Conservation (phyloP, 2,797 vertebrate species). For the Takifugu ocellatus region DNA sequence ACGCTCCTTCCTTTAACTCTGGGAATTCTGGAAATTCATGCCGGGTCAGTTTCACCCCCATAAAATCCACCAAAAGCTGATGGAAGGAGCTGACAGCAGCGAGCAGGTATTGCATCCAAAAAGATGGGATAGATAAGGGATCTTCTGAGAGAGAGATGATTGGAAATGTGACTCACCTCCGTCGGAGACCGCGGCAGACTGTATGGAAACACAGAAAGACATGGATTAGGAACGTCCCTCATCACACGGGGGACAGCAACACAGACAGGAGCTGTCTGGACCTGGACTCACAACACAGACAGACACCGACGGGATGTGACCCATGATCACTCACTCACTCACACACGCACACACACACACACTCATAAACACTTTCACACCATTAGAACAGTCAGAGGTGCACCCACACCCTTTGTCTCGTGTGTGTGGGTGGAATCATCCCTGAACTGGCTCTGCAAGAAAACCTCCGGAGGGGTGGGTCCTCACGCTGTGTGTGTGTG, state of each 20-base stretch:
- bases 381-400: conserved; percentile 36
- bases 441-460: conserved; percentile 66
- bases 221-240: conserved; percentile 80
- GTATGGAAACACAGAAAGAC: conserved; percentile 87
- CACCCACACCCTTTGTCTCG: conserved; percentile 43
- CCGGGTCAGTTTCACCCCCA: neutral
- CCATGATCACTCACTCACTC: conserved; percentile 24
- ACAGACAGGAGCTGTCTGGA: conserved; percentile 26
- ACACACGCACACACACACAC: conserved; percentile 10
- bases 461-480: conserved; percentile 39
- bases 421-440: conserved; percentile 51
- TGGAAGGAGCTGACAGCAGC: neutral
- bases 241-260: conserved; percentile 48
- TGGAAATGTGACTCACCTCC: conserved; percentile 87
- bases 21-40: neutral
- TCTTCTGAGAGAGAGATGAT: neutral
- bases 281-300: conserved; percentile 27
- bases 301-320: conserved; percentile 28
- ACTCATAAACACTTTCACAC: conserved; percentile 34
- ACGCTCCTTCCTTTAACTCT: neutral
- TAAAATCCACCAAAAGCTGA: neutral
- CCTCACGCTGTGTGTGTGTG: conserved; percentile 7
- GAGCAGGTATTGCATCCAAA: neutral
- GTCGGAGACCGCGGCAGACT: conserved; percentile 97
- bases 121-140: neutral